Conservation (phyloP, 2,888 invertebrate genomes). For the Archips crataeganus region DNA sequence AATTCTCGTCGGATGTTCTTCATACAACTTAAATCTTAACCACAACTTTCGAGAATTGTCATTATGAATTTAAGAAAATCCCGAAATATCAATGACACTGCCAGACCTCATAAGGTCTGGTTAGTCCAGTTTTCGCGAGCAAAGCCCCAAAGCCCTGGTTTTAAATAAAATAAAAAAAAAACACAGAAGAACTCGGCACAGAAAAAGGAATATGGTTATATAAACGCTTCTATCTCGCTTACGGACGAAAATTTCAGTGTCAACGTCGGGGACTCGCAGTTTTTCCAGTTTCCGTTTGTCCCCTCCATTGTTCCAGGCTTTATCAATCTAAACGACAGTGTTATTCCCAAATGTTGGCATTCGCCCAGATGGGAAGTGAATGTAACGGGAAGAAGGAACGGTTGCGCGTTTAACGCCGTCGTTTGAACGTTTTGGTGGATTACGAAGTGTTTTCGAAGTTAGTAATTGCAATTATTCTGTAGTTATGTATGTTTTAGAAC, state of each 20-base stretch:
- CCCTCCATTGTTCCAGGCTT: constrained; percentile 53
- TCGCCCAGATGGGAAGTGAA: constrained; percentile 49
- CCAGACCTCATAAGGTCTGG: too few relatives aligned
- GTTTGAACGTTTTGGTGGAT: background rate
- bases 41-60: too few relatives aligned
- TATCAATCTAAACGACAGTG: constrained; percentile 59
- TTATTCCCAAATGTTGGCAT: constrained; percentile 54
- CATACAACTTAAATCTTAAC: too few relatives aligned
- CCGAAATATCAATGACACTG: too few relatives aligned
- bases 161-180: constrained; percentile 10
- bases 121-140: too few relatives aligned
- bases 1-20: too few relatives aligned
- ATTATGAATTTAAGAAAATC: too few relatives aligned
- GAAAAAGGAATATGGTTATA: constrained; percentile 36
- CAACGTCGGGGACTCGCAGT: constrained; percentile 39
- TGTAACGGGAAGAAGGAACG: constrained; percentile 24
- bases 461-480: too few relatives aligned
- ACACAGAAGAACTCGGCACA: constrained; percentile 31
- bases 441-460: too few relatives aligned
- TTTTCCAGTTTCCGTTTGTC: constrained; percentile 44
- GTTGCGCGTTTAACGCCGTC: background rate
- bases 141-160: too few relatives aligned
- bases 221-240: constrained; percentile 42
- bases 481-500: too few relatives aligned
- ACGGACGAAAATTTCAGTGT: constrained; percentile 41